Conservation (phyloP, 2,113 vertebrate species). For the Erythrocercus mccallii region DNA sequence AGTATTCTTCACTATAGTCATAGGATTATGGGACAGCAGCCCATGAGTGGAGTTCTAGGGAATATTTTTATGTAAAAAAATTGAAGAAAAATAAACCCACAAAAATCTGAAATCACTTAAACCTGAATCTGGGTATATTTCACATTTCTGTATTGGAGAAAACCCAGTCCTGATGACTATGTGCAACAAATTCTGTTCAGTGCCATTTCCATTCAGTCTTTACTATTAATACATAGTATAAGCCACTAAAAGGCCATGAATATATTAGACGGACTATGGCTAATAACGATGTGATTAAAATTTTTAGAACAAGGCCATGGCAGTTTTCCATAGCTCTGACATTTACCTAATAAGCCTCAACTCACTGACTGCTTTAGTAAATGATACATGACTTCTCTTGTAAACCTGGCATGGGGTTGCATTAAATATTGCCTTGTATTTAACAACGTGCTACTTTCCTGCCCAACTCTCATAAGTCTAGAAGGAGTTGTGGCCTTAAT, state of each 20-base stretch:
- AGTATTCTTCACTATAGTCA: neutral
- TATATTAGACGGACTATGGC: neutral
- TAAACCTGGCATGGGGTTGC: neutral
- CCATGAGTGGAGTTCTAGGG: neutral
- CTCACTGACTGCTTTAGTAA: neutral
- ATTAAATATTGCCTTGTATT: constrained; percentile 11
- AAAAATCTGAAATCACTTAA: neutral
- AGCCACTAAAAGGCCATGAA: neutral
- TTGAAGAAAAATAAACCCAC: neutral
- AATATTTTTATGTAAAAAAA: neutral
- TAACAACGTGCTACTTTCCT: neutral
- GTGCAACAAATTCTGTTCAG: neutral
- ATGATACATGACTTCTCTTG: neutral
- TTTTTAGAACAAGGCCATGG: neutral
- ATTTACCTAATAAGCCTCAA: constrained; percentile 4
- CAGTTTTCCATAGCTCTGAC: constrained; percentile 1
- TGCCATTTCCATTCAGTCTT: neutral
- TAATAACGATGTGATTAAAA: neutral
- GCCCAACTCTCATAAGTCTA: neutral
- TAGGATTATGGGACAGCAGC: neutral
- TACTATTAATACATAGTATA: neutral
- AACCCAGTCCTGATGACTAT: neutral
- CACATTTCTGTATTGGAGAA: neutral
- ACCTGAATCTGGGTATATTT: neutral
- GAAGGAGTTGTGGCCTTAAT: constrained; percentile 18